Evolutionary conservation across 1,140 invertebrate genomes (phyloP), one percentile per base, ranked within the genome.

Genomic region (Achatina immaculata): DNA sequence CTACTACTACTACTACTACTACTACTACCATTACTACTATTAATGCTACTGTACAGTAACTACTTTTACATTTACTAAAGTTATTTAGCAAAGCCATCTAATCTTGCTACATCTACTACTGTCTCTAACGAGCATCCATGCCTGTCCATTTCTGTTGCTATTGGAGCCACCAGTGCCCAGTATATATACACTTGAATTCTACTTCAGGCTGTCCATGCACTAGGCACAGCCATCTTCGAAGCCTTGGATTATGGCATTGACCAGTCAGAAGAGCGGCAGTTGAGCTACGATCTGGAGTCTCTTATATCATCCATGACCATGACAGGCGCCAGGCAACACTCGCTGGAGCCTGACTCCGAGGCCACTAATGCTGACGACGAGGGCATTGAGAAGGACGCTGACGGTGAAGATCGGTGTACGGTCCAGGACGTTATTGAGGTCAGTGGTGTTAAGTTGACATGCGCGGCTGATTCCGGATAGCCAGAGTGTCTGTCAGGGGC

Each of bases 241-340:
- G 96, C 96, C n/a, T 92, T 98, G 86, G 96, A 97, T 90, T 97
- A 95, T 92, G 95, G 95, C 83, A 91, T 96, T 87, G 93, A 93
- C 68, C 94, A 95, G 83, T 94, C 95, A 79, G 96, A 97, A 90
- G 96, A 98, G 92, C 93, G 95, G 78, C 93, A 94, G 83, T 94
- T 98, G 80, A 96, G 95, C 84, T 93, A 94, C 14, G 95, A 96
- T 85, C 93, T 98, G 66, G 96, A 96, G 90, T 92, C 93, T 38
- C 94, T 98, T 19, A 96, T 98, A 83, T 94, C 94, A 82, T 93
- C 94, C 82, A 97, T 98, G 95, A 95, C 95, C 36, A 82, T 84
- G 28, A 83, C 81, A 21, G 84, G 81, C n/a, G n/a, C n/a, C n/a
- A n/a, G n/a, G n/a, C n/a, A n/a, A n/a, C 76, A 80, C 38, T 79